Evolutionary conservation across 1,140 invertebrate genomes (phyloP).

Genomic region (Drosophila pseudoananassae): DNA sequence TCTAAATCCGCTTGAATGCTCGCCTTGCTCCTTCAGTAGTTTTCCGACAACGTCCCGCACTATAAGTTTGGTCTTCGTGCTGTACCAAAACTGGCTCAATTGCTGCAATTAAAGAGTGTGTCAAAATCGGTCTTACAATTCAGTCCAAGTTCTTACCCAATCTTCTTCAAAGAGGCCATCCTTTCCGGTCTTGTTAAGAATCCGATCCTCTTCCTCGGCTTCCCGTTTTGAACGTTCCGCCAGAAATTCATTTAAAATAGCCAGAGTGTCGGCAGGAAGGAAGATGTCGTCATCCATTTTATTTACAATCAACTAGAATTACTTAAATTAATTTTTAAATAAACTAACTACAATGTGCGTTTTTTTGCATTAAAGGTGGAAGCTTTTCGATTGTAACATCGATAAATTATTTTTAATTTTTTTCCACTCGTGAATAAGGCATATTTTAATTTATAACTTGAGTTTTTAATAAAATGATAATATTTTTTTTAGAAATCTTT

Average conservation of each 20-base stretch:
- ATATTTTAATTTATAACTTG: too few species aligned
- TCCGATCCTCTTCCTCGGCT: slow-evolving; percentile 85
- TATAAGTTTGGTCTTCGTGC: slow-evolving; percentile 89
- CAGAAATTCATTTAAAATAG: slow-evolving; percentile 93
- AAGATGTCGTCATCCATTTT: slow-evolving; percentile 86
- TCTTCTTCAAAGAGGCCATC: slow-evolving; percentile 90
- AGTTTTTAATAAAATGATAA: too few species aligned
- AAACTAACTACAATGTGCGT: slow-evolving; percentile 39
- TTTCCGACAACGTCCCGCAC: slow-evolving; percentile 88
- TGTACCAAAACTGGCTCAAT: slow-evolving; percentile 99
- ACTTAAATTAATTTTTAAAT: background rate
- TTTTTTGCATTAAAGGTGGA: background rate
- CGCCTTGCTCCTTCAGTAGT: slow-evolving; percentile 33
- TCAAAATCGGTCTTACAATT: background rate
- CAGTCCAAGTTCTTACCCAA: slow-evolving; percentile 87
- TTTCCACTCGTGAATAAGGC: too few species aligned
- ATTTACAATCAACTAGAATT: background rate
- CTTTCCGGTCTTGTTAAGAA: slow-evolving; percentile 84
- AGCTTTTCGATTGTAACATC: background rate
- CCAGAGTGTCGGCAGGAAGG: slow-evolving; percentile 90
- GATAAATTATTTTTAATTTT: background rate
- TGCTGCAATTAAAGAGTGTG: slow-evolving; percentile 88
- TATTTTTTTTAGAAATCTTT: too few species aligned
- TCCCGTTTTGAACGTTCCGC: slow-evolving; percentile 88
- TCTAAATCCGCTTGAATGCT: slow-evolving; percentile 84